Base-by-base conservation (phyloP, 2,888 invertebrate species). In the Hirtodrosophila histrioides region DNA sequence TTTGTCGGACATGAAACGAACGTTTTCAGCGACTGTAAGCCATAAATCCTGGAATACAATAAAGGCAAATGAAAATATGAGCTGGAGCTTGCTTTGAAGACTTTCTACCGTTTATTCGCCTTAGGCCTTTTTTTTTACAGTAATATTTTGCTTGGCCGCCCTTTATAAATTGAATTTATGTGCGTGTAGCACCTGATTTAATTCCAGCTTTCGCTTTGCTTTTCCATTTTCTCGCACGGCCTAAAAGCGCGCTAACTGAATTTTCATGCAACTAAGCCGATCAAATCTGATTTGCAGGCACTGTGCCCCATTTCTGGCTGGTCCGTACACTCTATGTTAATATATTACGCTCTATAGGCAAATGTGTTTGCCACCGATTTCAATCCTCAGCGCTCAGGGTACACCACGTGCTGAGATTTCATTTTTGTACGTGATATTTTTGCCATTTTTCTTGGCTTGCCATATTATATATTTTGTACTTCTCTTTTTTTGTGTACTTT, bases 261-360 rank as follows among this genome's bases (percentile, higher is more conserved):
- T 76, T 80, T 76, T 66, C 60, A 62, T 74, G 64, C 86, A 69
- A 74, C 81, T 74, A 86, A 86, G 83, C 83, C 67, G 64, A 57
- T 76, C 69, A 83, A 86, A 84, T 81, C 62, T 76, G 76, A 84
- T 83, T 81, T 84, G 27, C 44, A 39, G 50, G 45, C 61, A 10
- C 48, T 51, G 39, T 48, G n/a, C 23, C 7, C 7, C 17, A 62
- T 44, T 55, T 45, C 45, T 23, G 17, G 35, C 60, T 36, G 46
- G 46, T 9, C 48, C 36, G n/a, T 24, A 6, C 17, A 24, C 39
- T 43, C 66, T 54, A 57, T 66, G 56, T 63, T 65, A 70, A 70
- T 64, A 50, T 64, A 55, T 58, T 64, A 60, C 27, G 9, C 62
- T 27, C 27, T 27, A 27, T 27, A 27, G 27, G 27, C 27, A 6